Evolutionary conservation across 2,113 vertebrate species (phyloP).

Genomic region (Lophura nycthemera): DNA sequence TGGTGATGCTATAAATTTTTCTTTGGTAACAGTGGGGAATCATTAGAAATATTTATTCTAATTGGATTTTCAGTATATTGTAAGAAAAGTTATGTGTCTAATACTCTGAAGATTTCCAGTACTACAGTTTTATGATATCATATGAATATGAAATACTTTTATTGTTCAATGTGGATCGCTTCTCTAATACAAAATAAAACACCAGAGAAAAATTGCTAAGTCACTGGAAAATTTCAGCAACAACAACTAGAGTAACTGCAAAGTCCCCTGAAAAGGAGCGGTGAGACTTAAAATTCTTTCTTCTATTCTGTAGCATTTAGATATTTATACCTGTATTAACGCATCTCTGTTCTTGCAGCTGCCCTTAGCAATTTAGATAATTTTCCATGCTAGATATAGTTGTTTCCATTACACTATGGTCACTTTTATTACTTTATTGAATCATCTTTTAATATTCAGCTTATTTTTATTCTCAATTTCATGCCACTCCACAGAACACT

Average conservation of each 20-base stretch:
- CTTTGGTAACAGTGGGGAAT: not conserved
- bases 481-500: not conserved
- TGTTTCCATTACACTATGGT: not conserved
- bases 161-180: not conserved
- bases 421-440: not conserved
- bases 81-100: not conserved
- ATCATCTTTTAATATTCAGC: not conserved
- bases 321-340: not conserved
- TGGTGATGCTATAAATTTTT: not conserved
- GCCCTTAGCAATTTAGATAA: not conserved
- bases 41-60: not conserved
- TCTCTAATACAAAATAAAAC: not conserved
- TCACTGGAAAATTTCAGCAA: not conserved
- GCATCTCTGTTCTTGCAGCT: not conserved
- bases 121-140: not conserved
- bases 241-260: not conserved
- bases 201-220: not conserved
- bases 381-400: not conserved
- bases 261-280: not conserved
- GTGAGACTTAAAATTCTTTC: not conserved
- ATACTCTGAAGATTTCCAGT: not conserved
- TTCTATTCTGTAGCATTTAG: not conserved
- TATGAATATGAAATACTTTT: not conserved
- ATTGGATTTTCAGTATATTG: not conserved
- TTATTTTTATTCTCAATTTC: not conserved